These are phyloP conservation scores for Geotrupes spiniger DNA, from an alignment of 2,888 invertebrate genomes.

Conservation along the genomic window DNA sequence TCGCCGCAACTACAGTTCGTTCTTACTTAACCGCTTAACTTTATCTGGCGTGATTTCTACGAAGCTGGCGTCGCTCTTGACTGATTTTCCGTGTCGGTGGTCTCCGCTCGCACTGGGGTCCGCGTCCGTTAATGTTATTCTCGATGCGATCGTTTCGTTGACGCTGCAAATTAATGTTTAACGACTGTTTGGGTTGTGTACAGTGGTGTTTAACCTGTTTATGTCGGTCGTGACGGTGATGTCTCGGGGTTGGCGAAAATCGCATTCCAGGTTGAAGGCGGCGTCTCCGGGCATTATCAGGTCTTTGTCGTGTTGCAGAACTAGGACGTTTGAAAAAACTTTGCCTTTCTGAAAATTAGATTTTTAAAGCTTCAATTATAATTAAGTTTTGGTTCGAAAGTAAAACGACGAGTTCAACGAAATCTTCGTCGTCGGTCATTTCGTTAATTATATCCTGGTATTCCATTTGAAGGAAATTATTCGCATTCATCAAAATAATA, in stretches of 20 bases:
- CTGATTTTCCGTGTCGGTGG: conserved; percentile 27
- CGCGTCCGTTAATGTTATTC: conserved; percentile 56
- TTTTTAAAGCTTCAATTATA: too few relatives aligned
- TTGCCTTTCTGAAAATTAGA: conserved; percentile 50
- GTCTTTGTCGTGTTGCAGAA: conserved; percentile 66
- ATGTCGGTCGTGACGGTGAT: conserved; percentile 55
- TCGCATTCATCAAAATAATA: too few relatives aligned
- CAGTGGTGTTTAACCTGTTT: conserved; percentile 35
- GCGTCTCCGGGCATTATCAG: conserved; percentile 64
- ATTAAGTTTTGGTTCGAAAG: not conserved
- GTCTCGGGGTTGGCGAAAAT: conserved; percentile 57
- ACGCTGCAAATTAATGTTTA: conserved; percentile 23
- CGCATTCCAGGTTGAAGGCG: conserved; percentile 64
- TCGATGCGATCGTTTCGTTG: conserved; percentile 42
- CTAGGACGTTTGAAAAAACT: conserved; percentile 59
- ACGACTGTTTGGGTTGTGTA: too few relatives aligned
- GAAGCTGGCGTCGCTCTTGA: conserved; percentile 31
- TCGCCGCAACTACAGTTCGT: conserved; percentile 32
- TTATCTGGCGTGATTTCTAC: conserved; percentile 34
- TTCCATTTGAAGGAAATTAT: too few relatives aligned
- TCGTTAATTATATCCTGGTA: too few relatives aligned
- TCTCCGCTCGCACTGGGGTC: conserved; percentile 49
- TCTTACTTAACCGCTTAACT: conserved; percentile 27
- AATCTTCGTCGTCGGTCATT: too few relatives aligned
- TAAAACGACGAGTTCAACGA: too few relatives aligned